These are phyloP conservation scores for Astropecten irregularis DNA, from an alignment of 53 echinoderm and acorn worm species.

Conservation along the genomic window DNA sequence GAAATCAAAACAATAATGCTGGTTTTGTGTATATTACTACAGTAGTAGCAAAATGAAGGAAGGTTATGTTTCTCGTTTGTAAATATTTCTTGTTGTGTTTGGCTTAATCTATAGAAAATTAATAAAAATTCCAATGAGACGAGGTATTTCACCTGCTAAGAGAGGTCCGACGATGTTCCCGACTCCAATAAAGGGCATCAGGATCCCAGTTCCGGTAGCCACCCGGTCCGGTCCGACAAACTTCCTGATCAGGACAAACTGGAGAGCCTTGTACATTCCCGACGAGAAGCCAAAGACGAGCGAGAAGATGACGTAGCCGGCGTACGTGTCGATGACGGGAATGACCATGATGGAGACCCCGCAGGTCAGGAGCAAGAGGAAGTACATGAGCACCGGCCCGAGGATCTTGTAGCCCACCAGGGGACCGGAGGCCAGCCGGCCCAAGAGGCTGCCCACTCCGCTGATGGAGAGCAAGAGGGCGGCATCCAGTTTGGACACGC, in stretches of 20 bases:
- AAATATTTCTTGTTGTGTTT: no score
- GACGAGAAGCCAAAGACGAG: neutral
- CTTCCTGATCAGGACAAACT: neutral
- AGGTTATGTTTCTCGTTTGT: no score
- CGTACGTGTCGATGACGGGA: neutral
- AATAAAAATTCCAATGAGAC: no score
- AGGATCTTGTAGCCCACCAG: neutral
- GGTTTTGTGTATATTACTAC: no score
- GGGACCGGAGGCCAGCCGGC: neutral
- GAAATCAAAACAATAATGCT: no score
- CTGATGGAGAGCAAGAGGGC: constrained; percentile 1
- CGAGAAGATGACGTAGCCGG: neutral
- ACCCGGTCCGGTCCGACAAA: constrained; percentile 18
- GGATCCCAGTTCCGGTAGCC: neutral
- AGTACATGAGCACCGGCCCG: neutral
- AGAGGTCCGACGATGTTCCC: constrained; percentile 14
- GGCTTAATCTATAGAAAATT: no score
- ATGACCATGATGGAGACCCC: neutral
- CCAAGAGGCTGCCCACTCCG: constrained; percentile 1
- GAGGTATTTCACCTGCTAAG: constrained; percentile 21
- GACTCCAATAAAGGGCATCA: constrained; percentile 17
- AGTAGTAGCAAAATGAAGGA: no score
- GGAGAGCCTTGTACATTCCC: neutral
- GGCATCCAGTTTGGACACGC: constrained; percentile 7
- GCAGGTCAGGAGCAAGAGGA: neutral